phyloP scores from a whole-genome alignment of 2,113 vertebrate genomes.

The Hymenochirus boettgeri region DNA sequence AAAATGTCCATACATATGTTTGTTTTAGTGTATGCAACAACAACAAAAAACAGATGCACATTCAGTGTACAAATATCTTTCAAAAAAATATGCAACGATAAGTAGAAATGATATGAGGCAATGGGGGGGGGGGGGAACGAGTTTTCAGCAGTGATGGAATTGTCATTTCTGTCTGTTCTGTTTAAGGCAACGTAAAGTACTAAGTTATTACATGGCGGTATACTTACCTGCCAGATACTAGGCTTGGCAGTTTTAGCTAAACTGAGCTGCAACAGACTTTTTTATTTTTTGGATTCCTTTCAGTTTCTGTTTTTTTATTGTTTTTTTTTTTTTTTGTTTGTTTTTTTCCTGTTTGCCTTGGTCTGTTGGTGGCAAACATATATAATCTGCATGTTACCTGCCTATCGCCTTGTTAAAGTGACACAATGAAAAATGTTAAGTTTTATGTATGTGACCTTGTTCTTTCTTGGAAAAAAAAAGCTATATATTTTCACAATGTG shows the following conservation, averaged over 20 bases:
- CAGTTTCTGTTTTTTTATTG: conserved; percentile 27
- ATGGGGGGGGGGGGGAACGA: no score
- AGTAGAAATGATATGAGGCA: background rate
- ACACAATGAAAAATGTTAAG: conserved; percentile 71
- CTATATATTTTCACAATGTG: conserved; percentile 74
- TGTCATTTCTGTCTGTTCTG: background rate
- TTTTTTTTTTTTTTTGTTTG: conserved; percentile 51
- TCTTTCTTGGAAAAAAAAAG: conserved; percentile 61
- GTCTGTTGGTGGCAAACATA: conserved; percentile 70
- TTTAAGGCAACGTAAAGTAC: conserved; percentile 31
- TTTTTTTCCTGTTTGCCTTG: conserved; percentile 64
- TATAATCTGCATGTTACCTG: conserved; percentile 70
- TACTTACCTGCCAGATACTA: conserved; percentile 23
- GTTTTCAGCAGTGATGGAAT: background rate
- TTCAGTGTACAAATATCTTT: background rate
- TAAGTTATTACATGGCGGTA: conserved; percentile 40
- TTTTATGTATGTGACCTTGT: conserved; percentile 76
- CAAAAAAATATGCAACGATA: conserved; percentile 30
- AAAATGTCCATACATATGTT: no score
- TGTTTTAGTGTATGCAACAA: no score
- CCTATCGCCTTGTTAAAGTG: conserved; percentile 72
- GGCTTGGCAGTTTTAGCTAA: conserved; percentile 54
- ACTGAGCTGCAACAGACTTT: conserved; percentile 33
- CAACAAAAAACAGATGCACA: background rate
- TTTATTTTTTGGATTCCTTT: conserved; percentile 2